Conservation (phyloP, 2,888 invertebrate species). For the Petrolisthes manimaculis region DNA sequence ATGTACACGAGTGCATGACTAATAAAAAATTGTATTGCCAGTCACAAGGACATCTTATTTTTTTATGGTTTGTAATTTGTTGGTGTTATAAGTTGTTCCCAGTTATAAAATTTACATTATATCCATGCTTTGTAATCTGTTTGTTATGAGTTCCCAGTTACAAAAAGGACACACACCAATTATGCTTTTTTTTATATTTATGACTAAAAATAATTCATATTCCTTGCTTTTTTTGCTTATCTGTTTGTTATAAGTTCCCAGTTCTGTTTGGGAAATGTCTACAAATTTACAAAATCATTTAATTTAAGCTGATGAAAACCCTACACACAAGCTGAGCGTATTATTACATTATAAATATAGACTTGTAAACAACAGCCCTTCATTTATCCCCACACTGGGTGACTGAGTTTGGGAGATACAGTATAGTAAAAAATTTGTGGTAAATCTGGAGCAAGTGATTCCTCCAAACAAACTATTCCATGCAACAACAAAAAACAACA, state of each 20-base stretch:
- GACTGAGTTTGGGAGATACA: too few species aligned
- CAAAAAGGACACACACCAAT: too few species aligned
- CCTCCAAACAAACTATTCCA: too few species aligned
- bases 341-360: background rate
- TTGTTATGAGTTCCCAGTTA: background rate
- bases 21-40: background rate
- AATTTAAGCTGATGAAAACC: background rate
- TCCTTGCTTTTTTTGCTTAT: too few species aligned
- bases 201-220: too few species aligned
- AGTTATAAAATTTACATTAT: background rate
- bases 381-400: background rate
- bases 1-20: constrained; percentile 40
- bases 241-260: background rate
- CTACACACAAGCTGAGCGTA: constrained; percentile 9
- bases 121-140: background rate
- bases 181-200: too few species aligned
- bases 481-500: too few species aligned
- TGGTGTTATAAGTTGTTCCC: background rate
- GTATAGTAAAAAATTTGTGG: background rate
- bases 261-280: background rate
- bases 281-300: background rate
- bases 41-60: background rate
- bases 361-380: background rate
- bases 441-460: too few species aligned
- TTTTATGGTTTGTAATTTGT: background rate